phyloP scores from a whole-genome alignment of 2,113 vertebrate genomes.

The Dasypus novemcinctus region DNA sequence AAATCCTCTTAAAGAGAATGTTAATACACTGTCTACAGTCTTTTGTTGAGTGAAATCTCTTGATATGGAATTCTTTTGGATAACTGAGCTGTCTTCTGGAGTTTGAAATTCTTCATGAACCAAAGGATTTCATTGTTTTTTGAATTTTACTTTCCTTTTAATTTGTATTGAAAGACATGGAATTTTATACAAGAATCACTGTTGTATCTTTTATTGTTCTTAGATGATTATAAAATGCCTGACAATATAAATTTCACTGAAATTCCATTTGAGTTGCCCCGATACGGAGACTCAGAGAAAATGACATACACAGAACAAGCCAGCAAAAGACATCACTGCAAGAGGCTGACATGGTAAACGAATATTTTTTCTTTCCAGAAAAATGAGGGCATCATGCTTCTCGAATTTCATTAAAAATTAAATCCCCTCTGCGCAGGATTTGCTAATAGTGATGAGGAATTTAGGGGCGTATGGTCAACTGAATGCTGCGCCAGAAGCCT shows the following conservation, averaged over 20 bases:
- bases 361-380: slow-evolving; percentile 25
- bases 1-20: background rate
- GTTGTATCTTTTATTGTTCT: slow-evolving; percentile 27
- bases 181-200: slow-evolving; percentile 12
- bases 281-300: slow-evolving; percentile 77
- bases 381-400: background rate
- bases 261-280: slow-evolving; percentile 20
- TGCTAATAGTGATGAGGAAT: background rate
- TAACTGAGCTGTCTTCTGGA: background rate
- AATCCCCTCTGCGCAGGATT: slow-evolving; percentile 10
- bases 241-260: fast-evolving
- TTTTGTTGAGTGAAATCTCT: background rate
- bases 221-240: background rate
- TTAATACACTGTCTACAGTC: background rate
- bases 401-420: slow-evolving; percentile 39
- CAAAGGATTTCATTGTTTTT: slow-evolving; percentile 15
- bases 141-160: slow-evolving; percentile 44
- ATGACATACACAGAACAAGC: slow-evolving; percentile 82
- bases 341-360: slow-evolving; percentile 85
- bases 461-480: background rate
- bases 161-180: background rate
- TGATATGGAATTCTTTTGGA: slow-evolving; percentile 3
- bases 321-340: slow-evolving; percentile 82
- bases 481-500: background rate
- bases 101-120: background rate